Conservation (phyloP, 2,113 vertebrate genomes). For the Carassius auratus region DNA sequence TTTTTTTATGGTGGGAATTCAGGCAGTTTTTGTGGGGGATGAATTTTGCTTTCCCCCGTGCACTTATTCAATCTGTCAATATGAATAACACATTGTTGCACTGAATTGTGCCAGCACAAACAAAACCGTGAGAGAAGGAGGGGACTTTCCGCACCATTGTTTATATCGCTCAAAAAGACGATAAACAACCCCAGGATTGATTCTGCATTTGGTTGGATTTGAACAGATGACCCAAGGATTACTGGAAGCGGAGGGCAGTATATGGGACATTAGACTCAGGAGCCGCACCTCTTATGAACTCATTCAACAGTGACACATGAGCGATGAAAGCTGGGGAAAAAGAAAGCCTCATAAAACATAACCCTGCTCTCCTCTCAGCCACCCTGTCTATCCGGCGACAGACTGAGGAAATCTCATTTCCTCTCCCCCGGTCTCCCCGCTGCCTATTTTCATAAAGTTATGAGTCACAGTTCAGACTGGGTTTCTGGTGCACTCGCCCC, state of each 20-base stretch:
- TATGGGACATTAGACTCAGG: constrained; percentile 23
- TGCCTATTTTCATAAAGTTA: constrained; percentile 57
- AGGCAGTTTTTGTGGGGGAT: constrained; percentile 59
- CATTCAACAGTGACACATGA: constrained; percentile 41
- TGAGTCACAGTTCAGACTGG: constrained; percentile 49
- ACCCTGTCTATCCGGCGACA: constrained; percentile 48
- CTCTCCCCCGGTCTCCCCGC: constrained; percentile 56
- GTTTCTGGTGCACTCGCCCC: constrained; percentile 26
- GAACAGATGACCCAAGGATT: constrained; percentile 6
- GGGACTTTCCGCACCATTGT: constrained; percentile 35
- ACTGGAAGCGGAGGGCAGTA: constrained; percentile 18
- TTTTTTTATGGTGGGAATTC: constrained; percentile 50
- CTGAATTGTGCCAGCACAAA: constrained; percentile 54
- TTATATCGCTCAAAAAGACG: constrained; percentile 18
- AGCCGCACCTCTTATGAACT: constrained; percentile 35
- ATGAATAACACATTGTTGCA: constrained; percentile 62
- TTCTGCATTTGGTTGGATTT: constrained; percentile 20
- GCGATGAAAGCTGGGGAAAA: constrained; percentile 51
- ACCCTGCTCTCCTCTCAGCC: constrained; percentile 24
- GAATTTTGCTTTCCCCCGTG: constrained; percentile 62
- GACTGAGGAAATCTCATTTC: constrained; percentile 65
- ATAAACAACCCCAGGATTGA: constrained; percentile 31
- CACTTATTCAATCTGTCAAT: constrained; percentile 67
- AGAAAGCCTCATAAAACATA: constrained; percentile 48
- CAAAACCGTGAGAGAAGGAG: constrained; percentile 26